A percentile compares a stretch with the other conserved stretches of the same genome.
These are phyloP conservation scores for Platysternon megacephalum DNA, from an alignment of 2,113 vertebrate species.

Conservation along the genomic window DNA sequence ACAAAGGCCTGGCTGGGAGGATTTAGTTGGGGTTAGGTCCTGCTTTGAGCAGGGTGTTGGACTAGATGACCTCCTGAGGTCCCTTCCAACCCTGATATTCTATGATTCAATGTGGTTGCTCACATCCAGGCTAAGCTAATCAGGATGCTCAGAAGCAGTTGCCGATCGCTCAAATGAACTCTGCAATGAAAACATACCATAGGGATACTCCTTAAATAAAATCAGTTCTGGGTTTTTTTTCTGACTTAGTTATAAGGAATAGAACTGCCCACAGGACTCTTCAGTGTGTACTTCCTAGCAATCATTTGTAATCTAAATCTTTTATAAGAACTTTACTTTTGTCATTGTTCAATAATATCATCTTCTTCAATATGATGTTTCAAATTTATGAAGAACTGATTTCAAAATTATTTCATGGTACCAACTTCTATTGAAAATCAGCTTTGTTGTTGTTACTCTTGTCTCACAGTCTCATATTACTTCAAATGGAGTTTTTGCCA, in stretches of 20 bases:
- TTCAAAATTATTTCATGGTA: slow-evolving; percentile 2
- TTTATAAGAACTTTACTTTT: neutral
- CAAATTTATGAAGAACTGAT: neutral
- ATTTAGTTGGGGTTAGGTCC: no score
- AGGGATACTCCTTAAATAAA: neutral
- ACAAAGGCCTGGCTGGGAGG: no score
- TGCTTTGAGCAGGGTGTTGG: no score
- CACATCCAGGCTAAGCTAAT: neutral
- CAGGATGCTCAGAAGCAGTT: neutral
- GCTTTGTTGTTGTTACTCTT: neutral
- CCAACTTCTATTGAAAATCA: neutral
- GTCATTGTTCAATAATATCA: neutral
- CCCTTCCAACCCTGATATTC: no score
- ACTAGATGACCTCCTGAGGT: no score
- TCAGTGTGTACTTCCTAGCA: neutral
- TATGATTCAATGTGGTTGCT: neutral
- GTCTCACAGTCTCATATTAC: neutral
- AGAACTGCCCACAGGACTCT: neutral
- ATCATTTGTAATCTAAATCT: neutral
- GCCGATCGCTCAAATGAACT: neutral
- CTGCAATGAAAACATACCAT: neutral
- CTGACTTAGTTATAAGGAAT: neutral
- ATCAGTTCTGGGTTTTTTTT: neutral
- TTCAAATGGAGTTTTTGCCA: neutral
- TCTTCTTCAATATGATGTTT: neutral